Base-by-base conservation (phyloP, 2,797 vertebrate genomes). In the Gambelia wislizenii region DNA sequence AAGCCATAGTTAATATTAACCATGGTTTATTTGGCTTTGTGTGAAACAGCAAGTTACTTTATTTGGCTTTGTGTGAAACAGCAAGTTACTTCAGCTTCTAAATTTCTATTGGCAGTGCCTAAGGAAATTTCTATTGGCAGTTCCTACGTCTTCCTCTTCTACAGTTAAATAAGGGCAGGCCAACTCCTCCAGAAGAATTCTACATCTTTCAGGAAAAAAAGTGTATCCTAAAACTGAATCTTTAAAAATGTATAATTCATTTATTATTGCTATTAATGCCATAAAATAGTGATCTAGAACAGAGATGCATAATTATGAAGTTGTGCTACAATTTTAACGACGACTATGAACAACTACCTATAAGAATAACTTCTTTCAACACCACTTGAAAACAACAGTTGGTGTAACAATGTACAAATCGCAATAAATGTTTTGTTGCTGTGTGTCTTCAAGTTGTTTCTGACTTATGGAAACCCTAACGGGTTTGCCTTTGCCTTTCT, bases 121-220 rank as follows among this genome's bases (percentile, higher is more conserved):
- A 20, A 74, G 14, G 5, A 72, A 6, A 42, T 56, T 56, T 0
- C 36, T 54, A 13, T 39, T n/a, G n/a, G n/a, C n/a, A n/a, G n/a
- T n/a, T n/a, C n/a, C n/a, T n/a, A n/a, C n/a, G n/a, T n/a, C n/a
- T n/a, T n/a, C n/a, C n/a, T n/a, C n/a, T n/a, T n/a, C 3, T 20
- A 56, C 8, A 4, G 14, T 47, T 33, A 77, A 77, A 77, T 14
- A 1, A 36, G 14, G 8, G 1, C 18, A 10, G 20, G 36, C 39
- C 2, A 54, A 39, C 22, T 56, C 16, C 27, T 20, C 27, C 67
- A 70, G 79, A 25, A 92, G 85, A 92, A 64, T 36, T n/a, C 81
- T 16, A 49, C 86, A 91, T 91, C 84, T 84, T 91, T 95, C 90
- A 93, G 88, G n/a, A n/a, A 91, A 78, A 75, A 82, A 3, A 61